phyloP scores from a whole-genome alignment of 2,797 vertebrate species.

The Percopsis omiscomaycus region DNA sequence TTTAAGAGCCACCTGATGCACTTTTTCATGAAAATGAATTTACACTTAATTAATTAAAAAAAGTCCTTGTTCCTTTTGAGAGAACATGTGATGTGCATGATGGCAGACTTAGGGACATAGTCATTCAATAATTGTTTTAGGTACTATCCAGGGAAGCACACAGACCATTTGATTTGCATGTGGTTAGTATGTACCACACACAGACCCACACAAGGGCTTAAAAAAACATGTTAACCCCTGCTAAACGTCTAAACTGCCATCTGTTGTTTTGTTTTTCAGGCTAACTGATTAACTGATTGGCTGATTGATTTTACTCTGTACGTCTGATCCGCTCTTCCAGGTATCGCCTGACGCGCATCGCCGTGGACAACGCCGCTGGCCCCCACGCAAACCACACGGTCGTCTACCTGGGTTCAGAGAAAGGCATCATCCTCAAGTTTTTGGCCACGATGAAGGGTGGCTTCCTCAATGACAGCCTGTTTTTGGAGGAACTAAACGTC shows the following conservation, averaged over 20 bases:
- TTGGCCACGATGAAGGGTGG: constrained; percentile 91
- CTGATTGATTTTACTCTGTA: constrained; percentile 15
- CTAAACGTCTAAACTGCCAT: not conserved
- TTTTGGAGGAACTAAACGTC: constrained; percentile 95
- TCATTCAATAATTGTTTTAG: constrained; percentile 25
- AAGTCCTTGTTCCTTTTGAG: constrained; percentile 29
- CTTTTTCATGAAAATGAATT: constrained; percentile 17
- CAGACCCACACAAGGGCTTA: no score
- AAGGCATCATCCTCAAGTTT: constrained; percentile 96
- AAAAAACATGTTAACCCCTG: no score
- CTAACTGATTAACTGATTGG: constrained; percentile 14
- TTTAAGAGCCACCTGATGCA: constrained; percentile 15
- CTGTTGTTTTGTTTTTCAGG: not conserved
- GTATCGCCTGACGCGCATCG: constrained; percentile 95
- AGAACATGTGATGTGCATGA: constrained; percentile 20
- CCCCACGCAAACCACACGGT: constrained; percentile 92
- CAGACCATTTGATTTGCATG: not conserved
- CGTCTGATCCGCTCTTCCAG: constrained; percentile 64
- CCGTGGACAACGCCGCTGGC: constrained; percentile 90
- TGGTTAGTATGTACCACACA: no score
- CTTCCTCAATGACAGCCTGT: constrained; percentile 94
- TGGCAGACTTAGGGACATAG: constrained; percentile 16
- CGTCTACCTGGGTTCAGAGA: constrained; percentile 96
- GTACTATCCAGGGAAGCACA: not conserved
- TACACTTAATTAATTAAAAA: constrained; percentile 40